These are phyloP conservation scores for Dufourea novaeangliae DNA, from an alignment of 1,140 invertebrate genomes.

Conservation along the genomic window DNA sequence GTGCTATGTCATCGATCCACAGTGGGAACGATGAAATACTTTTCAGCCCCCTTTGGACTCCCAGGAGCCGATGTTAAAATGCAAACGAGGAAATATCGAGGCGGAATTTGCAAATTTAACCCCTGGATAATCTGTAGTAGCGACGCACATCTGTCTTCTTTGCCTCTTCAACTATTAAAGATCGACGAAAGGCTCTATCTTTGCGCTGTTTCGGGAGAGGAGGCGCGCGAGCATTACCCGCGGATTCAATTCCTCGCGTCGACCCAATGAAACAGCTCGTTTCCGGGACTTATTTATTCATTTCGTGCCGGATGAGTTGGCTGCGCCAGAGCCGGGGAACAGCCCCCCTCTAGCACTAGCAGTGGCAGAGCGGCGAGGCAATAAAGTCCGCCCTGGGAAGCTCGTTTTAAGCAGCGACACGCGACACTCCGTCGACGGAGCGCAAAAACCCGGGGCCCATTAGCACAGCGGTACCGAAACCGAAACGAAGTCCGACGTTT, in stretches of 20 bases:
- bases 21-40: neutral
- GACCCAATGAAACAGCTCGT: neutral
- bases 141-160: neutral
- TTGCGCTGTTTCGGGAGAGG: too few species aligned
- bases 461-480: constrained; percentile 30
- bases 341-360: too few species aligned
- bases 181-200: too few species aligned
- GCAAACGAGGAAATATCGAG: neutral
- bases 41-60: neutral
- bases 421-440: constrained; percentile 28
- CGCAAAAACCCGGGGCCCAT: constrained; percentile 35
- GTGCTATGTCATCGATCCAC: neutral
- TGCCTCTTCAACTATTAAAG: constrained; percentile 14
- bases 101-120: neutral
- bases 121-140: too few species aligned
- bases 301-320: constrained; percentile 1
- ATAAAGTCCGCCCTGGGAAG: constrained; percentile 20
- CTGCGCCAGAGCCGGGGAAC: neutral
- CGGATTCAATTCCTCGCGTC: neutral
- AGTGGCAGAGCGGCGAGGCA: constrained; percentile 17
- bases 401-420: constrained; percentile 38
- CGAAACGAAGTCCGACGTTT: constrained; percentile 61
- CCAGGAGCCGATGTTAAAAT: neutral
- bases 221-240: neutral
- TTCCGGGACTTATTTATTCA: constrained; percentile 52